A percentile compares a stretch with the other conserved stretches of the same genome.
Conservation (phyloP, 2,797 vertebrate species). For the Emydoidea blandingii region DNA sequence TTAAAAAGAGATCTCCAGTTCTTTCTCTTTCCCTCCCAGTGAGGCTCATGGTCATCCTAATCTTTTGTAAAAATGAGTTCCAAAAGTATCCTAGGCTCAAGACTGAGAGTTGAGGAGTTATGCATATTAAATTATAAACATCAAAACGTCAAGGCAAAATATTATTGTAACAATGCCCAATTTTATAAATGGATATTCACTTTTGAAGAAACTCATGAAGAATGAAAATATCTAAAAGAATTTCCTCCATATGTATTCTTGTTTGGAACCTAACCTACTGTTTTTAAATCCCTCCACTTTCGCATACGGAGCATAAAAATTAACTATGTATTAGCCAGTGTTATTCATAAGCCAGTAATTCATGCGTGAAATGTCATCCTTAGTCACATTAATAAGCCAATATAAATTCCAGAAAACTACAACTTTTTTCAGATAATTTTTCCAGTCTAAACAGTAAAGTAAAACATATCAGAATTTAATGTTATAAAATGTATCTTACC, state of each 20-base stretch:
- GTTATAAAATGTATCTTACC: slow-evolving; percentile 66
- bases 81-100: neutral
- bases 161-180: neutral
- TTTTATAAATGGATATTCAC: neutral
- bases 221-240: neutral
- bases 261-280: neutral
- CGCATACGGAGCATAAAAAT: neutral
- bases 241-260: neutral
- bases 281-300: neutral
- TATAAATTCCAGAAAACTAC: neutral
- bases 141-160: neutral
- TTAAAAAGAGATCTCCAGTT: neutral
- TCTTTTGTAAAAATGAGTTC: neutral
- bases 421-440: neutral
- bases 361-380: neutral
- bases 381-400: neutral
- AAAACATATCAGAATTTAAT: slow-evolving; percentile 18
- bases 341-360: neutral
- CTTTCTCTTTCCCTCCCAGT: neutral
- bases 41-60: neutral
- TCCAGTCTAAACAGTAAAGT: neutral
- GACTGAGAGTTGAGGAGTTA: neutral
- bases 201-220: neutral
- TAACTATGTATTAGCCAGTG: neutral
- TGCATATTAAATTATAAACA: neutral